Evolutionary conservation across 1,140 invertebrate species (phyloP), one percentile per base, ranked within the genome.

Genomic region (Panagrolaimus sp.): DNA sequence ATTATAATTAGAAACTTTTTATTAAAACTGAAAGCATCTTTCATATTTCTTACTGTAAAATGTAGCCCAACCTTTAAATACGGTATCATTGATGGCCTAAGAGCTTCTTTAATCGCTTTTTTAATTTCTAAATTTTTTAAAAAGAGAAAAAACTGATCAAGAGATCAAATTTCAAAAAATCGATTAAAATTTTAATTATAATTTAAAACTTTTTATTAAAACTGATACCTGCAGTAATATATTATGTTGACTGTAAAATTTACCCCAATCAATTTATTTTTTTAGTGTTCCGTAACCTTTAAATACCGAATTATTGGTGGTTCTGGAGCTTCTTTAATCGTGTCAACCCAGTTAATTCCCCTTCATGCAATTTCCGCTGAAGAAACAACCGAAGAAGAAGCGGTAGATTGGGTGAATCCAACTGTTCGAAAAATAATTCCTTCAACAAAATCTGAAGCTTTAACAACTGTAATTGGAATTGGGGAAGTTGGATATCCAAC

Each of bases 401-500:
- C 79, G 43, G 74, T 52, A 9, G 75, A 76, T 45, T 76, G 75
- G 75, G 71, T 75, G 17, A 69, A 73, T 10, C 75, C 75, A 43
- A 76, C 78, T 21, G 21, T 26, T 10, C 15, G 52, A n/a, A 21
- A 58, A 58, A 58, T 28, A 5, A 58, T 58, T 21, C 52, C 52
- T 4, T 21, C 52, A 10, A 26, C 52, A 0, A 28, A 46, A 58
- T 79, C 12, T 12, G 76, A 15, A 26, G 75, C 74, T n/a, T 55
- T 63, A 15, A 79, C 76, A 43, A 46, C 73, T 17, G 52, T 32
- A 12, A 77, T 77, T 4, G 21, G 48, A 8, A 77, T 77, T 52
- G 75, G 75, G 10, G 58, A 66, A 43, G 77, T 76, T 47, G n/a
- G n/a, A 15, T 76, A 70, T 43, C 75, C 75, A 0, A 76, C 76